Conservation (phyloP, 2,888 invertebrate genomes). For the Branchipolynoe longqiensis region DNA sequence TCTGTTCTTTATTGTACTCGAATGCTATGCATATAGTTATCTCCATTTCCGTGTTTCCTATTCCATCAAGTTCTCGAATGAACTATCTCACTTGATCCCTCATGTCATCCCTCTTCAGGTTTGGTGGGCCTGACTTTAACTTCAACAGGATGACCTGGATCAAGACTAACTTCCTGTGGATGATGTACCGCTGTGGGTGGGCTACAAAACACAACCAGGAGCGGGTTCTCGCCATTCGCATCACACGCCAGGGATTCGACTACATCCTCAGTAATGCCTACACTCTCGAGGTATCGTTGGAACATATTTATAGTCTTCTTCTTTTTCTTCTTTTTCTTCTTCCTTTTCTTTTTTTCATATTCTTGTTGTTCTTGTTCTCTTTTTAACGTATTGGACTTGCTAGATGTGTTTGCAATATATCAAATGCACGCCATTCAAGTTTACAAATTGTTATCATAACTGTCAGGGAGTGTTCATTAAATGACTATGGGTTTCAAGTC, state of each 20-base stretch:
- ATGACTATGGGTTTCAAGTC: neutral
- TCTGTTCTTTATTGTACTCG: no score
- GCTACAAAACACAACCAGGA: conserved; percentile 75
- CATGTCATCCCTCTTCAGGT: conserved; percentile 69
- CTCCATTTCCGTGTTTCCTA: no score
- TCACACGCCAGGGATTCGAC: conserved; percentile 73
- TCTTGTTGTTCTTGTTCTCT: no score
- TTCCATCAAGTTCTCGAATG: no score
- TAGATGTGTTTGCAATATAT: no score
- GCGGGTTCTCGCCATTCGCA: conserved; percentile 73
- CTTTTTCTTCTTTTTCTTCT: neutral
- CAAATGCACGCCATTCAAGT: neutral
- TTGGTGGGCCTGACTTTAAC: conserved; percentile 74
- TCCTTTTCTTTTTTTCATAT: no score
- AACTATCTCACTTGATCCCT: no score
- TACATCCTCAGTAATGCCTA: conserved; percentile 72
- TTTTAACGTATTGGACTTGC: no score
- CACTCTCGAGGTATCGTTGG: conserved; percentile 68
- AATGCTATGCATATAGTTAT: no score
- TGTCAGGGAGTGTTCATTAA: neutral
- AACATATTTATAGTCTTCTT: neutral
- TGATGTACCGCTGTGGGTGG: conserved; percentile 80
- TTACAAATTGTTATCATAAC: neutral
- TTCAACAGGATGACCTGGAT: conserved; percentile 77
- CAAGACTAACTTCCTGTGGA: conserved; percentile 80